These are phyloP conservation scores for Rhyacophila brunnea DNA, from an alignment of 1,140 invertebrate genomes.

Conservation along the genomic window DNA sequence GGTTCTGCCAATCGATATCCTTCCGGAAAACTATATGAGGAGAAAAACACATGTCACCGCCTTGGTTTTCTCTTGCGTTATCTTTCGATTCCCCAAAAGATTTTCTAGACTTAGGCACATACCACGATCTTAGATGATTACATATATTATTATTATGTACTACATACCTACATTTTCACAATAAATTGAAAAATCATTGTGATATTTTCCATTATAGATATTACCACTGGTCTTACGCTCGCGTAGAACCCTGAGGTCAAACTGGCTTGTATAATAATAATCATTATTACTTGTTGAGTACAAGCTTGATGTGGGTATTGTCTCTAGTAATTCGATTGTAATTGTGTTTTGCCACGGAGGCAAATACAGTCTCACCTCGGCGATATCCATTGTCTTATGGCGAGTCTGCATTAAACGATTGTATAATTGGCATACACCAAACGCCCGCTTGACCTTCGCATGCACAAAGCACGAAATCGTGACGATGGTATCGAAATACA, in stretches of 20 bases:
- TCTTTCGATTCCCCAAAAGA: no score
- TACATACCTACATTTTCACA: no score
- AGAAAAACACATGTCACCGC: no score
- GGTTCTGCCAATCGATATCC: no score
- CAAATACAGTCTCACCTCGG: slow-evolving; percentile 7
- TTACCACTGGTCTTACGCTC: not conserved
- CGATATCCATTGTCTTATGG: slow-evolving; percentile 23
- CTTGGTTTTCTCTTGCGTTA: no score
- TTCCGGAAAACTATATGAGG: no score
- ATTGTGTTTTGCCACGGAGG: slow-evolving; percentile 11
- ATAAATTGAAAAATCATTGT: no score
- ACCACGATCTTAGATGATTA: no score
- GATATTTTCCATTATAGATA: no score
- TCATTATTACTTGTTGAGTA: slow-evolving; percentile 10
- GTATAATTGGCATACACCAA: slow-evolving; percentile 1
- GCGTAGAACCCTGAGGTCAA: slow-evolving; percentile 18
- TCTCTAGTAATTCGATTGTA: slow-evolving; percentile 26
- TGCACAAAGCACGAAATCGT: slow-evolving; percentile 1
- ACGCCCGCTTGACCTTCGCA: slow-evolving; percentile 11
- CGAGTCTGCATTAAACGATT: slow-evolving; percentile 3
- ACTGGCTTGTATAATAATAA: slow-evolving; percentile 8
- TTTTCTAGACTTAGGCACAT: no score
- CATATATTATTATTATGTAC: no score
- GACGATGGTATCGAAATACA: slow-evolving; percentile 7
- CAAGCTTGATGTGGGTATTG: slow-evolving; percentile 24